Percentiles rank a stretch among this genome's conserved stretches.
Conservation (phyloP, 2,888 invertebrate genomes). For the Hypercompe scribonia region DNA sequence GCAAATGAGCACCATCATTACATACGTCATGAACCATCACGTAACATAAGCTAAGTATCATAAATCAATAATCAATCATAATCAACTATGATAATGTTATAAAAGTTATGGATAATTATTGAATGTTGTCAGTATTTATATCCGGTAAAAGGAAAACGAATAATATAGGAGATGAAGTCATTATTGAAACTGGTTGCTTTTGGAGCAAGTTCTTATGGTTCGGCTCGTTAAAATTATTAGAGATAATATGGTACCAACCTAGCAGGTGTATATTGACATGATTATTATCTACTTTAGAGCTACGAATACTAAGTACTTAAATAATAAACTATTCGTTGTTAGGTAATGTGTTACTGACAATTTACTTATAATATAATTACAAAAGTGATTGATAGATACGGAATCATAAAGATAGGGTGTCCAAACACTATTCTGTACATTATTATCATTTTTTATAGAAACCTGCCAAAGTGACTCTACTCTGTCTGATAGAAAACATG, state of each 20-base stretch:
- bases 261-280: background rate
- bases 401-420: too few species aligned
- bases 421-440: too few species aligned
- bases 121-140: constrained; percentile 41
- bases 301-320: too few species aligned
- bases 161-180: constrained; percentile 44
- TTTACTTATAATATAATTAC: too few species aligned
- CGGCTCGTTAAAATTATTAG: constrained; percentile 32
- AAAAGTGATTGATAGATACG: too few species aligned
- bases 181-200: constrained; percentile 45
- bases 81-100: constrained; percentile 53
- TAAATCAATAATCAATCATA: constrained; percentile 53
- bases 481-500: too few species aligned
- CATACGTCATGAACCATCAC: constrained; percentile 17
- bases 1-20: constrained; percentile 7
- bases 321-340: too few species aligned
- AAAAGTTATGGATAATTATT: constrained; percentile 43
- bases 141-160: constrained; percentile 46
- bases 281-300: background rate
- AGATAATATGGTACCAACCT: constrained; percentile 7
- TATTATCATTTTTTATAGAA: too few species aligned
- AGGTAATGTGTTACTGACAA: too few species aligned
- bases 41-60: constrained; percentile 31
- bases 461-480: too few species aligned
- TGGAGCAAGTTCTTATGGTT: constrained; percentile 26